Conservation (phyloP, 2,113 vertebrate genomes). For the Laterallus jamaicensis region DNA sequence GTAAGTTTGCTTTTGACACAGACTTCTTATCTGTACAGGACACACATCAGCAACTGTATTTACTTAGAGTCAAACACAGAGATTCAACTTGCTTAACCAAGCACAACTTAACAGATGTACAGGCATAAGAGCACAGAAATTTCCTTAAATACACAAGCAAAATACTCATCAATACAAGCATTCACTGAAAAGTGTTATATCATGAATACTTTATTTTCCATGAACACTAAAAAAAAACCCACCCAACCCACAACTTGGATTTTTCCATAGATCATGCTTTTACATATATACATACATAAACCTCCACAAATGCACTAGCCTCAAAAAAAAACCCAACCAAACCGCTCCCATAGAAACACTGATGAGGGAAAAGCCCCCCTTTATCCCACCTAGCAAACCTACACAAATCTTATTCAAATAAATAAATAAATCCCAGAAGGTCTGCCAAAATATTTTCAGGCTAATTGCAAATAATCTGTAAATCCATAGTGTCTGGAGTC, state of each 20-base stretch:
- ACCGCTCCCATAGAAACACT: background rate
- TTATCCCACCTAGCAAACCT: background rate
- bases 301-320: background rate
- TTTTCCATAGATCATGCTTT: background rate
- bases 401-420: background rate
- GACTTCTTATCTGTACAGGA: background rate
- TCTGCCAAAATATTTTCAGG: constrained; percentile 10
- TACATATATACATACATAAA: background rate
- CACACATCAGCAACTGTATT: background rate
- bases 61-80: background rate
- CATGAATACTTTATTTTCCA: background rate
- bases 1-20: background rate
- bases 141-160: background rate
- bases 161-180: background rate
- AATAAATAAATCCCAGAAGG: background rate
- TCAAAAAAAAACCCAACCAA: background rate
- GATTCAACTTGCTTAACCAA: background rate
- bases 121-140: background rate
- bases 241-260: background rate
- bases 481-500: background rate
- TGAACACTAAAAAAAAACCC: background rate
- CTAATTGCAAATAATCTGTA: background rate
- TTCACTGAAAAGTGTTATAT: background rate
- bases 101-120: background rate
- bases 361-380: background rate